Percentiles rank a stretch among this genome's conserved stretches.
These are phyloP conservation scores for Mormyrus hasselquistii DNA, from an alignment of 2,797 vertebrate genomes.

Conservation along the genomic window DNA sequence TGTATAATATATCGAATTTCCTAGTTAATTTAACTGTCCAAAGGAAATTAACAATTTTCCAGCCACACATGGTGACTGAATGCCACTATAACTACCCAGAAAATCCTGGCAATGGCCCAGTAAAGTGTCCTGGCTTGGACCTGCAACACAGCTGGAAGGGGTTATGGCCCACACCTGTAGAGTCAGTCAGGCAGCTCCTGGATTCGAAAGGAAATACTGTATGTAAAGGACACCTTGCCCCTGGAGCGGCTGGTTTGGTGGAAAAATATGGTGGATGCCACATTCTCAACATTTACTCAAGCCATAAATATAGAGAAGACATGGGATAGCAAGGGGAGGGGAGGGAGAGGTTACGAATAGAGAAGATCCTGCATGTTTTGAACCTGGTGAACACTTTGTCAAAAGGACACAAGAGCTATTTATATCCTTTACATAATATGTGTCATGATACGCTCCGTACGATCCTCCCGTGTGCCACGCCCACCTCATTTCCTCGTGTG, in stretches of 20 bases:
- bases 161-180: too few species aligned
- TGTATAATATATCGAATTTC: not conserved
- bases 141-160: not conserved
- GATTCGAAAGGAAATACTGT: slow-evolving; percentile 39
- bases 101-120: not conserved
- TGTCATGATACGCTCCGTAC: not conserved
- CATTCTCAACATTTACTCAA: not conserved
- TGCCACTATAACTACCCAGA: not conserved
- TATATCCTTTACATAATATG: not conserved
- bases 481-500: too few species aligned
- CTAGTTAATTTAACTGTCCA: not conserved
- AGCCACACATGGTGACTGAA: not conserved
- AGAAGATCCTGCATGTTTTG: not conserved
- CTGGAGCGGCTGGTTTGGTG: not conserved
- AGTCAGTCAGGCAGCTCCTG: not conserved
- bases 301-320: not conserved
- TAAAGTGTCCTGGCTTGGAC: not conserved
- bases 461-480: too few species aligned
- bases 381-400: not conserved
- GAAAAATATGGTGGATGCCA: slow-evolving; percentile 25
- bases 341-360: not conserved
- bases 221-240: slow-evolving; percentile 46
- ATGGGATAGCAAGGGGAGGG: not conserved
- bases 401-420: not conserved
- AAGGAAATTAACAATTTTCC: not conserved